phyloP scores from a whole-genome alignment of 1,140 invertebrate species.

The Dinoponera quadriceps region DNA sequence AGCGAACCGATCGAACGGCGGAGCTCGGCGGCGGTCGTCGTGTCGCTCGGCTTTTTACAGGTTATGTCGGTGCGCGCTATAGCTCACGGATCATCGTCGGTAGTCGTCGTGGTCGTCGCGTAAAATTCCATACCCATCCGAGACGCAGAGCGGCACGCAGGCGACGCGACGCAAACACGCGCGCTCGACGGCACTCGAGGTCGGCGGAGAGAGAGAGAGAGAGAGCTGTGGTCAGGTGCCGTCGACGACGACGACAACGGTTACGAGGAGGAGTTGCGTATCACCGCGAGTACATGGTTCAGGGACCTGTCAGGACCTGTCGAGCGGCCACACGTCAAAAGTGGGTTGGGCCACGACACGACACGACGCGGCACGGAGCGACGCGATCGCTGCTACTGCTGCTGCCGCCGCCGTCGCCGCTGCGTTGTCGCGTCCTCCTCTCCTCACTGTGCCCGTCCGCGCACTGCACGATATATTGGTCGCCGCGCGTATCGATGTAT shows the following conservation, averaged over 20 bases:
- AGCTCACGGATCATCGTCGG: not conserved
- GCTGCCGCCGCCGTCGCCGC: too few species aligned
- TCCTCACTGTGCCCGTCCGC: slow-evolving; percentile 7
- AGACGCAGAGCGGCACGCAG: not conserved
- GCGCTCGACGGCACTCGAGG: too few species aligned
- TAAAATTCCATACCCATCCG: slow-evolving; percentile 33
- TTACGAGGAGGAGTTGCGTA: slow-evolving; percentile 6
- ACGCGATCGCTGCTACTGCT: not conserved
- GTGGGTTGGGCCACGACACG: slow-evolving; percentile 47
- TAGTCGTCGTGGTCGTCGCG: slow-evolving; percentile 1
- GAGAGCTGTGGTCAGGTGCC: too few species aligned
- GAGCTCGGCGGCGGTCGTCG: too few species aligned
- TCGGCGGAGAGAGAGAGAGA: too few species aligned
- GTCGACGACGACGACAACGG: too few species aligned
- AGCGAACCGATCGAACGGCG: too few species aligned
- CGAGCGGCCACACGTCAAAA: slow-evolving; percentile 43
- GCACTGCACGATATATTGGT: not conserved
- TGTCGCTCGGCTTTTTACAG: slow-evolving; percentile 6
- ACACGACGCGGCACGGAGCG: not conserved
- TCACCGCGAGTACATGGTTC: slow-evolving; percentile 39
- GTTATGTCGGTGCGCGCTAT: slow-evolving; percentile 43
- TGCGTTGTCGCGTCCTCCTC: not conserved
- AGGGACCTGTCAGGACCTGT: not conserved
- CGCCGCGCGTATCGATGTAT: not conserved
- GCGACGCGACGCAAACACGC: not conserved